Percentiles rank a stretch among this genome's conserved stretches.
These are phyloP conservation scores for Ips typographus DNA, from an alignment of 1,140 invertebrate species.

Conservation along the genomic window DNA sequence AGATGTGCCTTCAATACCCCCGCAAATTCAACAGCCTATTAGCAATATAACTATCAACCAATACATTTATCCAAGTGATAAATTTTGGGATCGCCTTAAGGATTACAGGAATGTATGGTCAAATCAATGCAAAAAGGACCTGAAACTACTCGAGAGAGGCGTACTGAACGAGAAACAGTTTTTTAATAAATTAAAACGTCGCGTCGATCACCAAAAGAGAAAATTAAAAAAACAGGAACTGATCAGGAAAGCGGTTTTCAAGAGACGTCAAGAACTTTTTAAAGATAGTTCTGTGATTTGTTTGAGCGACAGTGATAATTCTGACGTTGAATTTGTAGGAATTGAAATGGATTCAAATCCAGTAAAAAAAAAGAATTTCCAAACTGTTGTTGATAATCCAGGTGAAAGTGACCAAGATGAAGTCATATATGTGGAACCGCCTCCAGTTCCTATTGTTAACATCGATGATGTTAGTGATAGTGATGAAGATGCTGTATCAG, in stretches of 20 bases:
- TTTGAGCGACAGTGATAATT: conserved; percentile 25
- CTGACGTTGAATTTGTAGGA: conserved; percentile 15
- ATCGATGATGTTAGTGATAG: conserved; percentile 31
- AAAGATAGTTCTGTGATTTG: conserved; percentile 9
- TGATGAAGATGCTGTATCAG: conserved; percentile 7
- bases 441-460: conserved; percentile 38
- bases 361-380: background rate
- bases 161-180: conserved; percentile 4
- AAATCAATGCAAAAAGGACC: background rate
- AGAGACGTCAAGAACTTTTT: background rate
- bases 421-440: conserved; percentile 40
- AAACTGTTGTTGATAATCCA: background rate
- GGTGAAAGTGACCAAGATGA: conserved; percentile 36
- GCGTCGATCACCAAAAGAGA: background rate
- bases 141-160: conserved; percentile 5
- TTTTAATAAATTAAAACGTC: conserved; percentile 11
- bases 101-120: conserved; percentile 3
- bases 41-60: conserved; percentile 28
- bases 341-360: background rate
- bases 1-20: no score
- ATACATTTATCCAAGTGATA: conserved; percentile 13
- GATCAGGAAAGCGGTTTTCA: conserved; percentile 6
- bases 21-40: background rate
- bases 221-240: conserved; percentile 11
- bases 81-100: conserved; percentile 17